Evolutionary conservation across 2,797 vertebrate species (phyloP), one percentile per base, ranked within the genome.

Genomic region (Choloepus didactylus): DNA sequence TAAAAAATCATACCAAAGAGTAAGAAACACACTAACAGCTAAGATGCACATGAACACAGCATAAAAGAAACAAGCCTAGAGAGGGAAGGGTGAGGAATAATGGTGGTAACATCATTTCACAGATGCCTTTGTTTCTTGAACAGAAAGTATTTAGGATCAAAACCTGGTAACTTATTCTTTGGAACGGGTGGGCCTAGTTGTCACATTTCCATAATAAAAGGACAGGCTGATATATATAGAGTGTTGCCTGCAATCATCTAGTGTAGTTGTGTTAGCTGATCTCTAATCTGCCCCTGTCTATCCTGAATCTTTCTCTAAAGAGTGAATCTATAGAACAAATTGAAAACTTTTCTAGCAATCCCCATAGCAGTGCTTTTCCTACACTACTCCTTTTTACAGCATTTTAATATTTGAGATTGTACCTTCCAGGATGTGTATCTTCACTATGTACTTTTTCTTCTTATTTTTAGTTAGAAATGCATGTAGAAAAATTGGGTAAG

Each of bases 171-270:
- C 25, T 62, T 49, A 77, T 44, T 31, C 89, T 67, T 76, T 11
- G 12, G 25, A n/a, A 54, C 73, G 38, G 76, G 56, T 83, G 87
- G 60, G 82, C 14, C 51, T 35, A 38, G 44, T 23, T 25, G 16
- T 66, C 49, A 27, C 7, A 83, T 91, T 87, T 84, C 56, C 41
- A 54, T 79, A 84, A 46, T 27, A 79, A 91, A 95, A 79, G 23
- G n/a, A 44, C 29, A 54, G 46, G 38, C 4, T 19, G 9, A 27
- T 64, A 25, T 19, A 8, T 29, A 38, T 3, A 62, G 54, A 49
- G 14, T 29, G 51, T n/a, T 67, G 46, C 6, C 14, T 21, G 9
- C 27, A 41, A 25, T 51, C 80, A 11, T 56, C 31, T 35, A 41
- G 9, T 75, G 25, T 8, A 15, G 54, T 54, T 25, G 7, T 51